A percentile compares a stretch with the other conserved stretches of the same genome.
These are phyloP conservation scores for Leptobrachium ailaonicum DNA, from an alignment of 2,113 vertebrate species.

Conservation along the genomic window DNA sequence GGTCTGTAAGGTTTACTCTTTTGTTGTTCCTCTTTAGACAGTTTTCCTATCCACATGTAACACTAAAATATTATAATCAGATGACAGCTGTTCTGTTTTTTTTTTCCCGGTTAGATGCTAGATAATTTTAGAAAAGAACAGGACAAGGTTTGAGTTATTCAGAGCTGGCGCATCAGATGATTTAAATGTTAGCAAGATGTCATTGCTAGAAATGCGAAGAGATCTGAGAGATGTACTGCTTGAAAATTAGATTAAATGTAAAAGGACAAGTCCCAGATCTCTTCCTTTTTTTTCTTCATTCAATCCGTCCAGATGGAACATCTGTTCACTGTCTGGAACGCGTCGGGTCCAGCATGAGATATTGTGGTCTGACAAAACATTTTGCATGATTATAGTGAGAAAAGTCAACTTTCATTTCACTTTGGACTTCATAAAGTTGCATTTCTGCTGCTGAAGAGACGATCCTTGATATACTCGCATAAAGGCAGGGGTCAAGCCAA, in stretches of 20 bases:
- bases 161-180: slow-evolving; percentile 35
- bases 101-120: slow-evolving; percentile 21
- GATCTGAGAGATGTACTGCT: slow-evolving; percentile 17
- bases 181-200: slow-evolving; percentile 40
- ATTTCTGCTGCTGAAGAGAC: background rate
- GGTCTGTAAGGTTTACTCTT: too few species aligned
- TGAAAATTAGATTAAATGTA: slow-evolving; percentile 34
- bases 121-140: slow-evolving; percentile 49
- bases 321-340: slow-evolving; percentile 29
- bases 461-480: background rate
- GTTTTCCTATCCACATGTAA: slow-evolving; percentile 26
- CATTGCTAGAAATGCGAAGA: slow-evolving; percentile 27
- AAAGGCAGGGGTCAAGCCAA: too few species aligned
- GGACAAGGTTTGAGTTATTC: slow-evolving; percentile 48
- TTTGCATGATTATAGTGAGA: slow-evolving; percentile 12
- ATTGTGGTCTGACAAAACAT: slow-evolving; percentile 18
- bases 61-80: slow-evolving; percentile 42
- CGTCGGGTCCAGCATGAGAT: slow-evolving; percentile 15
- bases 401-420: background rate
- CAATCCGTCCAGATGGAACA: slow-evolving; percentile 40
- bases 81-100: slow-evolving; percentile 46
- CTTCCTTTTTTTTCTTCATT: background rate
- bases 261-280: slow-evolving; percentile 24
- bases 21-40: slow-evolving; percentile 10
- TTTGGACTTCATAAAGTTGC: background rate